Conservation (phyloP, 2,888 invertebrate genomes). For the Caenorhabditis sinica region DNA sequence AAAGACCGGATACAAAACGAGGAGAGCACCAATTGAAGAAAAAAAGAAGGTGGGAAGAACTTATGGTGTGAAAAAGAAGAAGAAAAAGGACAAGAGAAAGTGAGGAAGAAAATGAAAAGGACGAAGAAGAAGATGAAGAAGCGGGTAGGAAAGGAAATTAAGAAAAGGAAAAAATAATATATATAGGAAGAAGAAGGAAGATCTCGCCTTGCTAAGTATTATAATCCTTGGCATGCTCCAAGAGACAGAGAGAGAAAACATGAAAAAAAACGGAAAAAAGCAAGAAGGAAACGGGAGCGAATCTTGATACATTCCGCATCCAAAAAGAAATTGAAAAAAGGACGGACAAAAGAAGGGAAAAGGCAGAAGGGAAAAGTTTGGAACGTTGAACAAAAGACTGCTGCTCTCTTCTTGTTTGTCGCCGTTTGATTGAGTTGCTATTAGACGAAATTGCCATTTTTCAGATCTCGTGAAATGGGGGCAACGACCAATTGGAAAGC, state of each 20-base stretch:
- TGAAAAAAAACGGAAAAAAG: constrained; percentile 21
- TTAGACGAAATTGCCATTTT: constrained; percentile 34
- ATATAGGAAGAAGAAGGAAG: constrained; percentile 26
- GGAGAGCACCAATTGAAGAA: constrained; percentile 23
- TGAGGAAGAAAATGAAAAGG: constrained; percentile 4
- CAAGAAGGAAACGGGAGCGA: constrained; percentile 41
- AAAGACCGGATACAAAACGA: constrained; percentile 46
- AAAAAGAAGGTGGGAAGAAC: constrained; percentile 23
- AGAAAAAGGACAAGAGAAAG: constrained; percentile 11
- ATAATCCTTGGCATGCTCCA: constrained; percentile 56
- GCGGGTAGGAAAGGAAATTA: constrained; percentile 27
- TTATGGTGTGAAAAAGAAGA: constrained; percentile 20
- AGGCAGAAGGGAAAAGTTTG: constrained; percentile 23
- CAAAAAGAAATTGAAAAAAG: constrained; percentile 48
- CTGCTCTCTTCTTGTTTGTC: constrained; percentile 51
- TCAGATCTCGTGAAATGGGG: constrained; percentile 10
- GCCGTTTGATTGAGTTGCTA: constrained; percentile 54
- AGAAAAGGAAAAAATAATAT: constrained; percentile 34
- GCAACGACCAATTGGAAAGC: constrained; percentile 4
- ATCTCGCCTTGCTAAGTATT: constrained; percentile 61
- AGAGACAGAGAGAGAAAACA: constrained; percentile 30
- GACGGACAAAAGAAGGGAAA: constrained; percentile 23
- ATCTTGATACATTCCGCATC: constrained; percentile 55
- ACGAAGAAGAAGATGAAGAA: constrained; percentile 28
- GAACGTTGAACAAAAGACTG: constrained; percentile 45